phyloP scores from a whole-genome alignment of 2,797 vertebrate genomes.

The Hipposideros larvatus region DNA sequence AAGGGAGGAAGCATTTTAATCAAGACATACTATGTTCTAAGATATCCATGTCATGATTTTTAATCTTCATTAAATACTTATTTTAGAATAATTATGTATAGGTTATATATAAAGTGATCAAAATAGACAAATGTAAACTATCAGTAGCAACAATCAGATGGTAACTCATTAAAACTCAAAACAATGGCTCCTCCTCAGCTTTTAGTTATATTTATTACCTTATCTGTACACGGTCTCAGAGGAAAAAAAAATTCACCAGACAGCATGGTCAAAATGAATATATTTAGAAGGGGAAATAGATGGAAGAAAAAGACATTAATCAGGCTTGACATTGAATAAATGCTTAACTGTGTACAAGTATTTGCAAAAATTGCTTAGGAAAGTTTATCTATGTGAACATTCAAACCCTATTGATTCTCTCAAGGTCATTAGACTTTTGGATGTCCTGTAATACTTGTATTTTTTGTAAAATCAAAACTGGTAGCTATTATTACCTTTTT shows the following conservation, averaged over 20 bases:
- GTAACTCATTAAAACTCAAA: background rate
- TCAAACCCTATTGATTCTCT: constrained; percentile 41
- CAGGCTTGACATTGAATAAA: constrained; percentile 62
- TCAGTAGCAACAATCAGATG: background rate
- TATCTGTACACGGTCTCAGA: background rate
- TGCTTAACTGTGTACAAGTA: constrained; percentile 44
- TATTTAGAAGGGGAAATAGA: constrained; percentile 55
- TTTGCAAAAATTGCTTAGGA: constrained; percentile 58
- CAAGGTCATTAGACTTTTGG: constrained; percentile 58
- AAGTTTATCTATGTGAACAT: constrained; percentile 61
- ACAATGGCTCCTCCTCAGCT: background rate
- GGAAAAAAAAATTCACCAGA: background rate
- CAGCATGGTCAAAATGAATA: constrained; percentile 49
- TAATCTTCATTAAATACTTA: background rate
- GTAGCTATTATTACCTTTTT: background rate
- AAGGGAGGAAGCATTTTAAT: background rate
- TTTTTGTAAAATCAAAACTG: constrained; percentile 10
- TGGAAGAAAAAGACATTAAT: constrained; percentile 57
- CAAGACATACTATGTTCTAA: background rate
- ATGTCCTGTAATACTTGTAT: background rate
- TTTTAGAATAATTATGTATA: background rate
- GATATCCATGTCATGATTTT: background rate
- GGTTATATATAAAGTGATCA: background rate
- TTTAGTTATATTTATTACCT: constrained; percentile 33
- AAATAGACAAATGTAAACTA: background rate